A percentile compares a stretch with the other conserved stretches of the same genome.
These are phyloP conservation scores for Leptopilina myrica DNA, from an alignment of 2,888 invertebrate genomes.

Conservation along the genomic window DNA sequence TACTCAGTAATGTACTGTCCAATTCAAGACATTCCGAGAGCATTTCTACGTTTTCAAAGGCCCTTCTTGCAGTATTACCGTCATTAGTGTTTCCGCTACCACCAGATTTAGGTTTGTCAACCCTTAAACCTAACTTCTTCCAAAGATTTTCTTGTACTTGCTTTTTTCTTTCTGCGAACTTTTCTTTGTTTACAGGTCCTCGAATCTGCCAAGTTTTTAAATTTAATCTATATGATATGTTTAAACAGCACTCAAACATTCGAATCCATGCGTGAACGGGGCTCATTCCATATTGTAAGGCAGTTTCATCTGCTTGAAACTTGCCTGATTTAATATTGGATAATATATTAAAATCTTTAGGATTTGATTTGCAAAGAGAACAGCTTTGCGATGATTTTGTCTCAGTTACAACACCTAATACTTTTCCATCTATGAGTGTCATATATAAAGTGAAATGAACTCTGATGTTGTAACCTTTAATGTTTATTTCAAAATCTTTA, in stretches of 20 bases:
- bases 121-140: slow-evolving; percentile 34
- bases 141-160: slow-evolving; percentile 38
- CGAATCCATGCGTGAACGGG: slow-evolving; percentile 40
- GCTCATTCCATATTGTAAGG: slow-evolving; percentile 27
- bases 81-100: slow-evolving; percentile 36
- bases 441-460: slow-evolving; percentile 27
- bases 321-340: slow-evolving; percentile 29
- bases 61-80: slow-evolving; percentile 33
- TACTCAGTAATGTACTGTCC: slow-evolving; percentile 17
- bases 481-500: slow-evolving; percentile 26
- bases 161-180: slow-evolving; percentile 36
- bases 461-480: slow-evolving; percentile 18
- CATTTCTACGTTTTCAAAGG: slow-evolving; percentile 27
- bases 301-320: slow-evolving; percentile 19
- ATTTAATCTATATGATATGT: slow-evolving; percentile 37
- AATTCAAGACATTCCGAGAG: slow-evolving; percentile 32
- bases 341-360: slow-evolving; percentile 39
- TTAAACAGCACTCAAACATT: slow-evolving; percentile 27
- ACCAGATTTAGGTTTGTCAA: slow-evolving; percentile 40
- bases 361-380: slow-evolving; percentile 21
- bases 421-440: slow-evolving; percentile 30
- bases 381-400: slow-evolving; percentile 20
- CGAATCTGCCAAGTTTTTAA: slow-evolving; percentile 33
- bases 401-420: slow-evolving; percentile 21
- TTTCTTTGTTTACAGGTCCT: slow-evolving; percentile 24